Evolutionary conservation across 2,888 invertebrate genomes (phyloP), one percentile per base, ranked within the genome.

Genomic region (Aromia moschata): DNA sequence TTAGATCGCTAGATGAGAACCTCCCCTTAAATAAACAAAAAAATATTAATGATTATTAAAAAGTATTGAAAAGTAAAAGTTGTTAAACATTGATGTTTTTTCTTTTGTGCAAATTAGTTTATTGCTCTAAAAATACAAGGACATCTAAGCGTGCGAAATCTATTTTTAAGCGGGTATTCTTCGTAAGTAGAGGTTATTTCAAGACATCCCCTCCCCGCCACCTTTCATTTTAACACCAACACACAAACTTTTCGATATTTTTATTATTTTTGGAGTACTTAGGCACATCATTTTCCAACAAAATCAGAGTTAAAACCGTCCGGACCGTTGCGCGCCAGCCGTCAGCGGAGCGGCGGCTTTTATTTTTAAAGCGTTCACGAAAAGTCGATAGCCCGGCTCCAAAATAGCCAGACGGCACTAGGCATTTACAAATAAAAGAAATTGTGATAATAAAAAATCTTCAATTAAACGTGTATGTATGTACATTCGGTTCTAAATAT

Each of bases 111-210:
- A 43, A 43, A 25, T 7, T 25, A 38, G 38, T 15, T 30, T 12
- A 33, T 10, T 46, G 31, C 46, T 41, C 41, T 41, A 11, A 11
- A 1, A 15, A 15, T 9, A 30, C 51, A 52, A 52, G 51, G 51
- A 51, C 51, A 38, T 40, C 16, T 38, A 40, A 33, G 25, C 30
- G 41, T 31, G 51, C 51, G 31, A 52, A 52, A 31, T 16, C 51
- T 52, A 52, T 30, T 40, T 46, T 38, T 33, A 55, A 33, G 15
- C 17, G 20, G 12, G 36, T 43, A 31, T 56, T 49, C 56, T 43
- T 49, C 47, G 33, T 49, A 43, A 43, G 36, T 36, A 43, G 10
- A 56, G 33, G 53, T 68, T 70, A 70, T 70, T 70, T 70, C 67
- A 68, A 67, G 70, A 51, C 49, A 56, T 59, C 62, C 68, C 70